A percentile compares a stretch with the other conserved stretches of the same genome.
phyloP scores from a whole-genome alignment of 2,797 vertebrate species.

The Parauchenoglanis punctatus region DNA sequence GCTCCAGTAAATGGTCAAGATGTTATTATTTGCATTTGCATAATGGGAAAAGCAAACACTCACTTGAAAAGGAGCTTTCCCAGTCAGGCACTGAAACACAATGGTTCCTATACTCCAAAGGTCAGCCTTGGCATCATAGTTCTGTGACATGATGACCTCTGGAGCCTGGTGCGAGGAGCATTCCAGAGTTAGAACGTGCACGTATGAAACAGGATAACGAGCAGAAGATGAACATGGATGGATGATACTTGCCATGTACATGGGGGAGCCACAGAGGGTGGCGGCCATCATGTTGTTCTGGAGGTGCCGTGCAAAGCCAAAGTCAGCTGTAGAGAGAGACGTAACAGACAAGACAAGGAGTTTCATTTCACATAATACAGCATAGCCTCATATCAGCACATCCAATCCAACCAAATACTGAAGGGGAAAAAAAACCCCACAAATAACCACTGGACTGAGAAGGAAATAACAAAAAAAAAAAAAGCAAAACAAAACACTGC shows the following conservation, averaged over 20 bases:
- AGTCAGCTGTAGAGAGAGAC: conserved; percentile 82
- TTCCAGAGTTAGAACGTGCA: neutral
- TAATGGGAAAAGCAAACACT: conserved; percentile 2
- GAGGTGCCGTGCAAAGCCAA: conserved; percentile 93
- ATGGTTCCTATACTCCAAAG: conserved; percentile 99
- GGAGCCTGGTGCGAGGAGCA: conserved; percentile 80
- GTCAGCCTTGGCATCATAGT: conserved; percentile 96
- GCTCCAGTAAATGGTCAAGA: neutral
- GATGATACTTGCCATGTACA: conserved; percentile 90
- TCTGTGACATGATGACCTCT: conserved; percentile 98
- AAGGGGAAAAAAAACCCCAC: neutral
- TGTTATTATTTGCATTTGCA: neutral
- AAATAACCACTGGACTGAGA: neutral
- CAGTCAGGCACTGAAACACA: conserved; percentile 96
- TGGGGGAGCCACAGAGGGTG: conserved; percentile 95
- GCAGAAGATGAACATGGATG: neutral
- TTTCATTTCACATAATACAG: neutral
- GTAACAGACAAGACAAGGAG: neutral
- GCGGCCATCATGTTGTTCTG: conserved; percentile 99
- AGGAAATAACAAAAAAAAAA: neutral
- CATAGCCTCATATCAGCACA: neutral
- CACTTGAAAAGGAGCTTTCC: conserved; percentile 98
- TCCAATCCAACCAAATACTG: neutral
- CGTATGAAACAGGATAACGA: neutral
- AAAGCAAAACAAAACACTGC: too few species aligned